Base-by-base conservation (phyloP, 2,797 vertebrate species). In the Lithobates sylvaticus region DNA sequence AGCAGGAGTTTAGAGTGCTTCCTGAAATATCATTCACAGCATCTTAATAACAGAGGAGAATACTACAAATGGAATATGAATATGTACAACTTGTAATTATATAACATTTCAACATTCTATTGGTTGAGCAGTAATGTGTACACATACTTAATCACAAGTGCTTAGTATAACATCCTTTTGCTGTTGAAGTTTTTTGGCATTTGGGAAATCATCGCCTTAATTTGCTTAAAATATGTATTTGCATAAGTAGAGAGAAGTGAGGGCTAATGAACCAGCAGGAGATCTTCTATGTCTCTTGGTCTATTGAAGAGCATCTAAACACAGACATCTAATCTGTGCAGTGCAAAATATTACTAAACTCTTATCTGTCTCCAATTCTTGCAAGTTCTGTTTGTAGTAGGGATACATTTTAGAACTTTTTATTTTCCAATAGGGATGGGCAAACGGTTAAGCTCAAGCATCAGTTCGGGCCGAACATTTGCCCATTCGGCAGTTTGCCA, bases 11-110 rank as follows among this genome's bases (percentile, higher is more conserved):
- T 72, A 42, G 27, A 74, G 61, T 83, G 61, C 54, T 58, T 83
- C 58, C 74, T 71, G 76, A 83, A 74, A 83, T 83, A 87, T 84
- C 58, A 87, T 84, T 83, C 78, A 26, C 76, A 42, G 81, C 47
- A 58, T 78, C 54, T 50, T 83, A 78, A 87, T 87, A 80, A 78
- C 83, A 73, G 64, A 74, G 75, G 58, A 78, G 69, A 65, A 73
- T 23, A 71, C 68, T 83, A 54, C 81, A 74, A 79, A 83, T 69
- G 69, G 70, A 67, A 77, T 87, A 74, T 74, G 58, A 78, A 83
- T 78, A 75, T 87, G 86, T 69, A 78, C 78, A 64, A 75, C 67
- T 65, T 81, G 44, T 74, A 86, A 83, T 82, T 78, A 73, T 74
- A 34, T 78, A 87, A 83, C 85, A 83, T 83, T 9, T 83, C 72